Conservation (phyloP, 2,797 vertebrate species). For the Bradypodion ventrale region DNA sequence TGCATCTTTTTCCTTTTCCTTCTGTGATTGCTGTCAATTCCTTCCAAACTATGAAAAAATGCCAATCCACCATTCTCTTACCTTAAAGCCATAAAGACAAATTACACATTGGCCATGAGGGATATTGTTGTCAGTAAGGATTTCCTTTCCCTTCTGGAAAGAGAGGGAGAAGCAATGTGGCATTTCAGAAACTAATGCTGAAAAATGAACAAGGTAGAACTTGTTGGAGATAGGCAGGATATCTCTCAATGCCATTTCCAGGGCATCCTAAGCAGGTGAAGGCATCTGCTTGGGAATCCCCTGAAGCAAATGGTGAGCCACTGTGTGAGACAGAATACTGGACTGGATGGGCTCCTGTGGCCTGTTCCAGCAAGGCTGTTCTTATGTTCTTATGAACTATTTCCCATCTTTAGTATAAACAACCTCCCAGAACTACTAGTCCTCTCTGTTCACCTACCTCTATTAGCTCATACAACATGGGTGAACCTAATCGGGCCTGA, state of each 20-base stretch:
- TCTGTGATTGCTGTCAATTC: neutral
- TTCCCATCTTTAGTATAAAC: neutral
- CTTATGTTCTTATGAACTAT: too few species aligned
- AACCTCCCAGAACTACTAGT: neutral
- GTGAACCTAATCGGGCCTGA: slow-evolving; percentile 82
- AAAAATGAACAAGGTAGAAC: neutral
- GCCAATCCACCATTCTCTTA: slow-evolving; percentile 48
- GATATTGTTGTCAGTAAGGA: slow-evolving; percentile 93
- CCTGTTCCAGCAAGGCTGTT: too few species aligned
- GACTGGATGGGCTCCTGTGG: too few species aligned
- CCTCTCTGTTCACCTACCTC: slow-evolving; percentile 80
- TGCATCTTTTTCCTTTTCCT: neutral
- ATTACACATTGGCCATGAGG: slow-evolving; percentile 95
- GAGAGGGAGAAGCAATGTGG: slow-evolving; percentile 43
- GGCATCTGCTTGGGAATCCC: too few species aligned
- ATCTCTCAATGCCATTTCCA: too few species aligned
- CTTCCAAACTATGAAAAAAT: neutral
- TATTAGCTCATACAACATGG: slow-evolving; percentile 93
- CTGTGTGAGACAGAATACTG: too few species aligned
- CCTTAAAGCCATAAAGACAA: slow-evolving; percentile 91
- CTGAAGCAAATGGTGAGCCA: too few species aligned
- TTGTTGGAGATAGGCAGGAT: too few species aligned
- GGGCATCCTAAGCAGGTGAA: too few species aligned
- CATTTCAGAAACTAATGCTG: neutral
- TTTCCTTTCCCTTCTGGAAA: slow-evolving; percentile 80